Percentiles rank a stretch among this genome's conserved stretches.
These are phyloP conservation scores for Harpagifer antarcticus DNA, from an alignment of 2,797 vertebrate species.

Conservation along the genomic window DNA sequence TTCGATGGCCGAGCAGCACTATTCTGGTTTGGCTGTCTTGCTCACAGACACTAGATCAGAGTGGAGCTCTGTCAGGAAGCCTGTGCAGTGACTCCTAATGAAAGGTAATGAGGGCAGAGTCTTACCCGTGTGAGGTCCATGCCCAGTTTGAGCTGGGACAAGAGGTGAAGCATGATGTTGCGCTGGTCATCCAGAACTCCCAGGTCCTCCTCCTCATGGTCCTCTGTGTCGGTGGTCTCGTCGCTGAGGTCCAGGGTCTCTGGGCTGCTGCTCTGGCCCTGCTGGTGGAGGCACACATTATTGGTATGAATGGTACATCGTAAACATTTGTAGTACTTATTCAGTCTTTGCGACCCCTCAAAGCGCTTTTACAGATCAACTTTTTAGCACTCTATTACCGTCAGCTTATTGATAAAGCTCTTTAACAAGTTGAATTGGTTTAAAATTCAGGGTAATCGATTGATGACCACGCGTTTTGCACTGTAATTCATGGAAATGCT, in stretches of 20 bases:
- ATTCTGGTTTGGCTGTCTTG: background rate
- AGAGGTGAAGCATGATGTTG: conserved; percentile 92
- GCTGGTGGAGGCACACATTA: conserved; percentile 15
- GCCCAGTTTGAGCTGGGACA: conserved; percentile 94
- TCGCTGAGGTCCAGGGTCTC: conserved; percentile 86
- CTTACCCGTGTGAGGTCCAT: conserved; percentile 95
- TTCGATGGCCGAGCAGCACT: too few relatives aligned
- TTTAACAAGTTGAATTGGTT: too few relatives aligned
- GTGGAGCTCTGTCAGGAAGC: background rate
- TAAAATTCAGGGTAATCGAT: too few relatives aligned
- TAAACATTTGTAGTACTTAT: too few relatives aligned
- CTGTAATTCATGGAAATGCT: too few relatives aligned
- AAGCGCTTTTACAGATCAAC: background rate
- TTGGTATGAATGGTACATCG: too few relatives aligned
- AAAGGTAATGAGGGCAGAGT: background rate
- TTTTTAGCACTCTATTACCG: background rate
- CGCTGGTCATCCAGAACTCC: conserved; percentile 92
- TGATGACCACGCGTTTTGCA: too few relatives aligned
- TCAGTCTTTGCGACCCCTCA: too few relatives aligned
- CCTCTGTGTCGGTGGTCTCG: conserved; percentile 91
- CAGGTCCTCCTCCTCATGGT: conserved; percentile 89
- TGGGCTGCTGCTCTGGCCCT: conserved; percentile 63
- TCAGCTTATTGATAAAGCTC: too few relatives aligned
- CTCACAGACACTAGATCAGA: background rate
- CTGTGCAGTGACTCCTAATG: background rate